phyloP scores from a whole-genome alignment of 2,113 vertebrate species.

The Garra rufa region DNA sequence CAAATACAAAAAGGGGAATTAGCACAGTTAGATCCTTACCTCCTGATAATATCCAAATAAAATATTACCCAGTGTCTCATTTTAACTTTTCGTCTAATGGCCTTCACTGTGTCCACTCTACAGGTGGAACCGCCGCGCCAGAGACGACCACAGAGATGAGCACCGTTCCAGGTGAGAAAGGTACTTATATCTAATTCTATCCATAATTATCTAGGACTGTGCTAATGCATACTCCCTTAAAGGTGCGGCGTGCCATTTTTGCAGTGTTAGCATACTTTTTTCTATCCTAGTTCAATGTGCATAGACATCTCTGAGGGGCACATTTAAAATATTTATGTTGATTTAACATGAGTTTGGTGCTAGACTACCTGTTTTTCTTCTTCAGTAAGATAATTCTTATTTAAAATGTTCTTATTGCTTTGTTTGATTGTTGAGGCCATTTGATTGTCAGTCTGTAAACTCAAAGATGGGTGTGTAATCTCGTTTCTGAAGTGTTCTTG shows the following conservation, averaged over 20 bases:
- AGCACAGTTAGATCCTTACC: not conserved
- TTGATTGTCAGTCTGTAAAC: not conserved
- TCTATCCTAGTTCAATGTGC: not conserved
- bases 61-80: not conserved
- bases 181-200: not conserved
- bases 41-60: constrained; percentile 6
- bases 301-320: not conserved
- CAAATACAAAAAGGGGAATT: constrained; percentile 23
- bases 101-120: constrained; percentile 12
- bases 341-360: not conserved
- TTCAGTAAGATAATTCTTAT: not conserved
- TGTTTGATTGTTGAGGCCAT: not conserved
- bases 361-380: no score
- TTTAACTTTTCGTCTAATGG: constrained; percentile 34
- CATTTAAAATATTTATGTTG: not conserved
- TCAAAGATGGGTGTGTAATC: not conserved
- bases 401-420: not conserved
- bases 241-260: not conserved
- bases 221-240: not conserved
- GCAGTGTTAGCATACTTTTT: not conserved
- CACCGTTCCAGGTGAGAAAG: constrained; percentile 44
- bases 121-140: constrained; percentile 50
- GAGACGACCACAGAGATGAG: constrained; percentile 52
- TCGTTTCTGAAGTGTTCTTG: constrained; percentile 1
- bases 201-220: not conserved